A percentile compares a stretch with the other conserved stretches of the same genome.
These are phyloP conservation scores for Equus quagga DNA, from an alignment of 2,113 vertebrate genomes.

Conservation along the genomic window DNA sequence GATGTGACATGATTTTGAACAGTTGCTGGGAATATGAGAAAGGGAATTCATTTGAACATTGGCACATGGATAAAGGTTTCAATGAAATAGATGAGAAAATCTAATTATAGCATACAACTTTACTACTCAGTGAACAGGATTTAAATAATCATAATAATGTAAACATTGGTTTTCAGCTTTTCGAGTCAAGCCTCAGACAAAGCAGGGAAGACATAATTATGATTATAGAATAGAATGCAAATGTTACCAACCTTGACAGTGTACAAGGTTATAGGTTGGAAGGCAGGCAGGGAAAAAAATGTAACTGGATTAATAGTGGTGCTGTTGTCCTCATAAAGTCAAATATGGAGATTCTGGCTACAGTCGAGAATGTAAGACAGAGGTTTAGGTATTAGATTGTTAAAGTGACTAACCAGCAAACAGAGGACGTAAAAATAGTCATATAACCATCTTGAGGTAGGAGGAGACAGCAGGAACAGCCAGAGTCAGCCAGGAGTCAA, in stretches of 20 bases:
- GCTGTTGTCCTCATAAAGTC: not conserved
- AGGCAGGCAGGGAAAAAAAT: not conserved
- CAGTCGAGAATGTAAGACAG: not conserved
- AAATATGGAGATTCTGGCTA: not conserved
- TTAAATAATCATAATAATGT: constrained; percentile 2
- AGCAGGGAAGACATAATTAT: constrained; percentile 8
- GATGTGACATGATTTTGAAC: not conserved
- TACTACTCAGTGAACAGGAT: not conserved
- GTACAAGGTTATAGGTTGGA: not conserved
- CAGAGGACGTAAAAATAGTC: not conserved
- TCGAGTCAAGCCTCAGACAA: not conserved
- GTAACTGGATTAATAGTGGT: not conserved
- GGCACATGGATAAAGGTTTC: not conserved
- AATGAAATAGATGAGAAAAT: not conserved
- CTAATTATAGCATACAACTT: not conserved
- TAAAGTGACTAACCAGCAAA: not conserved
- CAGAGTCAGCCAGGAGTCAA: not conserved
- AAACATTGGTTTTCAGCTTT: constrained; percentile 23
- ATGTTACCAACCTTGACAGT: not conserved
- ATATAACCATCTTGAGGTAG: not conserved
- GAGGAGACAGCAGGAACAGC: not conserved
- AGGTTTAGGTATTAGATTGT: not conserved
- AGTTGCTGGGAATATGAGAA: not conserved
- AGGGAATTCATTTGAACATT: not conserved
- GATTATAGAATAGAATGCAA: not conserved